Conservation (phyloP, 2,113 vertebrate species). For the Carlito syrichta region DNA sequence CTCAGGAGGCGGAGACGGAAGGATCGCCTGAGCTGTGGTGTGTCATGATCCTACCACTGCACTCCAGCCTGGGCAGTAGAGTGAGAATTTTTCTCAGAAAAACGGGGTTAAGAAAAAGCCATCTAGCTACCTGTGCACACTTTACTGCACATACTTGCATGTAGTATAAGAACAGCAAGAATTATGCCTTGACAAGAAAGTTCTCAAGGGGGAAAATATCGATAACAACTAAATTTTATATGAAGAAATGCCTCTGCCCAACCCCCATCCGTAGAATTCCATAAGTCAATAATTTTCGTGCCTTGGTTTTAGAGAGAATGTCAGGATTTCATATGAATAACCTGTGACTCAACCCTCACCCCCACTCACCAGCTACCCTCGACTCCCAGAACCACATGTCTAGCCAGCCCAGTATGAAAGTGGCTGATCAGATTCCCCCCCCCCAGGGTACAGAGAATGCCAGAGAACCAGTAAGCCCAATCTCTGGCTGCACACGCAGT, state of each 20-base stretch:
- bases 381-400: background rate
- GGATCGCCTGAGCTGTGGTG: too few relatives aligned
- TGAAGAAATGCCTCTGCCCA: background rate
- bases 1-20: too few relatives aligned
- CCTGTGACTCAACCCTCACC: background rate
- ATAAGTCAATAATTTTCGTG: background rate
- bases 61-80: too few relatives aligned
- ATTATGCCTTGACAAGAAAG: background rate
- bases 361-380: background rate
- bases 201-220: background rate
- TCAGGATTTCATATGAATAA: background rate
- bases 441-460: background rate
- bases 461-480: background rate
- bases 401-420: background rate
- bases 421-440: background rate
- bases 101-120: background rate
- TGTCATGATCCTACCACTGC: too few relatives aligned
- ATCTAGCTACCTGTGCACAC: background rate
- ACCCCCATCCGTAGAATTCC: background rate
- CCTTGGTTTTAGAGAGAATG: background rate
- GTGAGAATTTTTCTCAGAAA: too few relatives aligned
- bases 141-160: background rate
- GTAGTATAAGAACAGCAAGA: background rate
- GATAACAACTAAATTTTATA: background rate
- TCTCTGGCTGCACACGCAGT: background rate